Evolutionary conservation across 2,888 invertebrate genomes (phyloP).

Genomic region (Linyphia triangularis): DNA sequence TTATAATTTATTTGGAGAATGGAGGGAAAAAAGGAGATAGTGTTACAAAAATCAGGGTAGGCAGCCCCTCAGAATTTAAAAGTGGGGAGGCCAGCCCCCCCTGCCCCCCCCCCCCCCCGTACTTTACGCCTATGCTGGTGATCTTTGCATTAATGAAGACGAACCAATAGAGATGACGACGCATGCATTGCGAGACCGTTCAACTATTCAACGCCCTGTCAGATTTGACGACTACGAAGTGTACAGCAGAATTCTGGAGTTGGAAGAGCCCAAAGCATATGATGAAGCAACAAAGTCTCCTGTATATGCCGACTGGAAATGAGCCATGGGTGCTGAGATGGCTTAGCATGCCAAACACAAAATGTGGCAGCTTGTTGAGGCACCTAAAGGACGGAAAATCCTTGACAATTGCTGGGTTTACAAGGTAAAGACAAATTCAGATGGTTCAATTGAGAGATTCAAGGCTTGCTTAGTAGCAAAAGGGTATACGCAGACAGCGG

Average conservation of each 20-base stretch:
- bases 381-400: conserved; percentile 21
- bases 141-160: conserved; percentile 14
- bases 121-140: too few species aligned
- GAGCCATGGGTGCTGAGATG: conserved; percentile 3
- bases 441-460: not conserved
- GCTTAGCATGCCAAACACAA: conserved; percentile 1
- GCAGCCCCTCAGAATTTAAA: too few species aligned
- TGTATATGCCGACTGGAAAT: conserved; percentile 20
- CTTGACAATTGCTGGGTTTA: not conserved
- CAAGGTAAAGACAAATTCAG: not conserved
- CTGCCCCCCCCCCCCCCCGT: too few species aligned
- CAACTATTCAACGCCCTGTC: conserved; percentile 20
- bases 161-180: not conserved
- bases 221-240: conserved; percentile 23
- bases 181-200: conserved; percentile 27
- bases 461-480: not conserved
- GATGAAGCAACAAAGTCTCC: conserved; percentile 3
- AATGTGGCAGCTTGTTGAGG: conserved; percentile 2
- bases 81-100: too few species aligned
- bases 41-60: too few species aligned
- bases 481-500: not conserved
- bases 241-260: conserved; percentile 19
- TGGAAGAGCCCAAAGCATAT: conserved; percentile 18
- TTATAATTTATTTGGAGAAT: too few species aligned
- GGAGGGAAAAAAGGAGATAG: too few species aligned